Evolutionary conservation across 2,888 invertebrate species (phyloP), one percentile per base, ranked within the genome.

Genomic region (Dynastes tityus): DNA sequence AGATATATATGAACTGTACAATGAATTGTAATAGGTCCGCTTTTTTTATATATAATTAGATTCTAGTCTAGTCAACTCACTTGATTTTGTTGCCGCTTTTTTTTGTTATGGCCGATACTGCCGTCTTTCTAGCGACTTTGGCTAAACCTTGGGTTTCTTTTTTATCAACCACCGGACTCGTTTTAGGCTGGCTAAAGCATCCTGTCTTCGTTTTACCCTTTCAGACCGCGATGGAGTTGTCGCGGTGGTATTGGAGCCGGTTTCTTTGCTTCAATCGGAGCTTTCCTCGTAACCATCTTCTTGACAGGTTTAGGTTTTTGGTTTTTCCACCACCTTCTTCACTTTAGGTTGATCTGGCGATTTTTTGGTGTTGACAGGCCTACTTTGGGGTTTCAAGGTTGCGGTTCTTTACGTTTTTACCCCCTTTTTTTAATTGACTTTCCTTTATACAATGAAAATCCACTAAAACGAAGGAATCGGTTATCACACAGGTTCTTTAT

Each of bases 401-500:
- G 84, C 79, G 2, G 82, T 70, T 1, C 84, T 82, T 87, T 87
- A 73, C 88, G 87, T 82, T 89, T 89, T 83, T 82, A 5, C 84
- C 85, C 83, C 90, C 85, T 85, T 90, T 89, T 22, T 88, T 88
- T 81, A 96, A 89, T 88, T 96, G 96, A 78, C 95, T 94, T 89
- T 96, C 96, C 87, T 87, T 93, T 95, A 89, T 94, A 96, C 71
- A 96, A 90, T 13, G 96, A 96, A 68, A 96, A 87, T 96, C 96
- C 91, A 96, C 96, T 96, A 89, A 73, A 90, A 88, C 11, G 13
- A 61, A 22, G 9, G 22, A 2, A 22, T 22, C 2, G 55, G n/a
- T 22, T 58, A 45, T 45, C 9, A 58, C 22, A 22, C 29, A 11
- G 8, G 3, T 29, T 16, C 37, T 65, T 65, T n/a, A 2, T 22